These are phyloP conservation scores for Deroplatys truncata DNA, from an alignment of 2,888 invertebrate genomes.

Conservation along the genomic window DNA sequence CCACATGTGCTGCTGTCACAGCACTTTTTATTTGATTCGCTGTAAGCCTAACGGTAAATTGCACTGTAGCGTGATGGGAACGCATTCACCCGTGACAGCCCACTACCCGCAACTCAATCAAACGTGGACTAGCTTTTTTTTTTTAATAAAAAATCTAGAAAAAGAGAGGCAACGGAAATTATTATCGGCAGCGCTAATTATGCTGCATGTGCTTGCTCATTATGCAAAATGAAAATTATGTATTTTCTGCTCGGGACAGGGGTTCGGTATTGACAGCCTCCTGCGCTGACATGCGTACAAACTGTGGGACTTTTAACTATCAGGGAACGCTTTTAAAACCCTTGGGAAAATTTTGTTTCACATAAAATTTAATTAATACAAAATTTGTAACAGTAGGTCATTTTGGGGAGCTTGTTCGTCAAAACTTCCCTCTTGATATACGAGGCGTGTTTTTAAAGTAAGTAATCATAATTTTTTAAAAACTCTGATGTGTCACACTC, in stretches of 20 bases:
- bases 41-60: conserved; percentile 6
- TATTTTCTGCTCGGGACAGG: not conserved
- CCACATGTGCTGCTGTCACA: conserved; percentile 19
- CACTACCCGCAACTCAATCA: not conserved
- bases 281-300: not conserved
- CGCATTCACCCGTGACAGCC: not conserved
- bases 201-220: not conserved
- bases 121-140: not conserved
- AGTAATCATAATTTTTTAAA: too few relatives aligned
- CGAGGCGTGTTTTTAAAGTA: too few relatives aligned
- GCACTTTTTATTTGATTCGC: not conserved
- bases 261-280: not conserved
- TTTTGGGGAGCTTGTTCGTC: too few relatives aligned
- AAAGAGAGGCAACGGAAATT: not conserved
- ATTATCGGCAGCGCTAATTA: not conserved
- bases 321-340: not conserved
- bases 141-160: not conserved
- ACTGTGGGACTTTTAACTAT: too few relatives aligned
- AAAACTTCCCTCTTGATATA: too few relatives aligned
- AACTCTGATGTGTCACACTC: too few relatives aligned
- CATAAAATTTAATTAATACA: not conserved
- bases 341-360: not conserved
- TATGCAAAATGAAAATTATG: not conserved
- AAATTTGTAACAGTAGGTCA: too few relatives aligned
- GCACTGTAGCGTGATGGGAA: conserved; percentile 1